Evolutionary conservation across 64 coral and sea anemone species (phyloP), one percentile per base, ranked within the genome.

Genomic region (Acropora tenuis): DNA sequence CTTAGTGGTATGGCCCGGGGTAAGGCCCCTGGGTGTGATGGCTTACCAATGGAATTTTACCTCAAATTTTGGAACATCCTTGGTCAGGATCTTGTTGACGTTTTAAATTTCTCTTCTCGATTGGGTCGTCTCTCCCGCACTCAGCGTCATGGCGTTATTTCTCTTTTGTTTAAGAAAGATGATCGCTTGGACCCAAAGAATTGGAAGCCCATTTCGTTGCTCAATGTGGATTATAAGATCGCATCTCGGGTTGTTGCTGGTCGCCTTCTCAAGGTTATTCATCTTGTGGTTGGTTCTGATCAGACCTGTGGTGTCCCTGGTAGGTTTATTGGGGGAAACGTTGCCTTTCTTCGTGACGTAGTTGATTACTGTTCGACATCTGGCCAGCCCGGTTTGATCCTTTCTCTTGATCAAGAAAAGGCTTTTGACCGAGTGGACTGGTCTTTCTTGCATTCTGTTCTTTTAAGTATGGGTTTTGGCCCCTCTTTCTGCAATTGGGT

Each of bases 371-470:
- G 78, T 53, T 0, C 2, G 1, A 0, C 13, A 0, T 55, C 74
- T 17, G 48, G 74, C 1, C 6, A 3, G 16, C 79, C 87, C 16
- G 17, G 47, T 1, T 86, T 86, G 1, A 1, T 74, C 0, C 15
- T 90, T 1, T 80, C 83, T 5, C 15, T 94, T 3, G 88, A 90
- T 41, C 88, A 94, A 9, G 87, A 94, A 18, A 93, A 88, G 18
- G 84, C 85, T 2, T 93, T 93, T 20, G 91, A 94, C 41, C 6
- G 93, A 0, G 93, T 94, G 1, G 88, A 94, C 3, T 90, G 76
- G 76, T 16, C 44, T 15, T 78, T 78, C 45, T 7, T 78, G 8
- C 44, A 1, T 1, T 78, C 76, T n/a, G 50, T 47, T 1, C 45
- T 78, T 0, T 16, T 16, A 0, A 2, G 2, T 16, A 18, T 78